Conservation (phyloP, 2,888 invertebrate species). For the Aphelenchoides bicaudatus region DNA sequence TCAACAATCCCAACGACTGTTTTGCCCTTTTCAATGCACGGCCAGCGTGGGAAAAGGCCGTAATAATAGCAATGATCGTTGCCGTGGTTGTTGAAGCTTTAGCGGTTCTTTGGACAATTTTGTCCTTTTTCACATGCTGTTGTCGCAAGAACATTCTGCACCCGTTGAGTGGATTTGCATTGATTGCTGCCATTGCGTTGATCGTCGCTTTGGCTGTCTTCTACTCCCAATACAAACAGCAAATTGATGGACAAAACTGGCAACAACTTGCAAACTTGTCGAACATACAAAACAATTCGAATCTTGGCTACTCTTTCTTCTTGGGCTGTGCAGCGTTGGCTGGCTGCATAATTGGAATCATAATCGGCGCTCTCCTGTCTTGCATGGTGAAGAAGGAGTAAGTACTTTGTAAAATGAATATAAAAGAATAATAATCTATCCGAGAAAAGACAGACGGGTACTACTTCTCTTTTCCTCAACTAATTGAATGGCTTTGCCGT, state of each 20-base stretch:
- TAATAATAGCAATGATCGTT: constrained; percentile 27
- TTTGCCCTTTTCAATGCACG: background rate
- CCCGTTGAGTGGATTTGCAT: constrained; percentile 26
- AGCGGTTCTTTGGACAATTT: constrained; percentile 30
- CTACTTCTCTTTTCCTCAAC: constrained; percentile 6
- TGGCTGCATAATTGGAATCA: constrained; percentile 12
- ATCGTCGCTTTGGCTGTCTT: constrained; percentile 23
- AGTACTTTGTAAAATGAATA: background rate
- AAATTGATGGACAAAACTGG: constrained; percentile 2
- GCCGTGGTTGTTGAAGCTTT: constrained; percentile 27
- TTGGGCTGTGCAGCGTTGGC: constrained; percentile 31
- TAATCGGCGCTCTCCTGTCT: constrained; percentile 1
- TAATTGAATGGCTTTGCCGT: background rate
- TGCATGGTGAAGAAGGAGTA: too few relatives aligned
- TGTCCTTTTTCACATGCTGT: constrained; percentile 32
- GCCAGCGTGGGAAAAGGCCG: constrained; percentile 32
- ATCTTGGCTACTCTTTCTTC: constrained; percentile 32
- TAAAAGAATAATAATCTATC: background rate
- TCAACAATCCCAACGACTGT: constrained; percentile 1
- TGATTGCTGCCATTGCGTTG: constrained; percentile 19
- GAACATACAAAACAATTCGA: background rate
- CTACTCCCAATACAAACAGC: constrained; percentile 18
- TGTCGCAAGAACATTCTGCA: constrained; percentile 26
- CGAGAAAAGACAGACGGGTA: background rate
- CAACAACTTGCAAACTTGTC: constrained; percentile 5